phyloP scores from a whole-genome alignment of 2,888 invertebrate genomes.

The Chalcis sispes region DNA sequence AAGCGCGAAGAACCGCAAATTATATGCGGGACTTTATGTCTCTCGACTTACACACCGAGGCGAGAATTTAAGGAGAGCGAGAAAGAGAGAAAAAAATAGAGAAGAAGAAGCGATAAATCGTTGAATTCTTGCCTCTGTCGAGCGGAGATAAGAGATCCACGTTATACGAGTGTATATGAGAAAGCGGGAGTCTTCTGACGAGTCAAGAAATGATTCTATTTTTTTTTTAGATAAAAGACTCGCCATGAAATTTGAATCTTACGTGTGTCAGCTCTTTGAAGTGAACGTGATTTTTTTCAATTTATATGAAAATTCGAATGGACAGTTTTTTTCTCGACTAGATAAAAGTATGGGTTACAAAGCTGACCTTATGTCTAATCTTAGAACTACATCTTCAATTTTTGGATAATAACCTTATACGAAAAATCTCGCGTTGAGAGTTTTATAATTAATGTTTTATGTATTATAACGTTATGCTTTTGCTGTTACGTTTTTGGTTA shows the following conservation, averaged over 20 bases:
- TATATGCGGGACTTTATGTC: slow-evolving; percentile 46
- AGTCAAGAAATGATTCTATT: slow-evolving; percentile 3
- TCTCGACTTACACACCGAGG: background rate
- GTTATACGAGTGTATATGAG: background rate
- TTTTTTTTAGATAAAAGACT: background rate
- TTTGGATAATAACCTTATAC: too few relatives aligned
- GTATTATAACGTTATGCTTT: too few relatives aligned
- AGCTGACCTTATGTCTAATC: too few relatives aligned
- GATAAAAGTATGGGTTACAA: too few relatives aligned
- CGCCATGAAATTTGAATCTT: slow-evolving; percentile 10
- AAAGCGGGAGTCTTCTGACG: background rate
- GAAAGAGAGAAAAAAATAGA: background rate
- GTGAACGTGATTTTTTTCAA: background rate
- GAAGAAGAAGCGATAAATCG: slow-evolving; percentile 20
- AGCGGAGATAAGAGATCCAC: slow-evolving; percentile 17
- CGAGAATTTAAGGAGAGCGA: too few relatives aligned
- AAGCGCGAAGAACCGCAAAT: slow-evolving; percentile 45
- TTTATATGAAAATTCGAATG: slow-evolving; percentile 6
- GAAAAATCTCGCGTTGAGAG: too few relatives aligned
- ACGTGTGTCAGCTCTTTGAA: slow-evolving; percentile 6
- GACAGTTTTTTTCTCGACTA: slow-evolving; percentile 14
- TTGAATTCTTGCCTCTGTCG: background rate
- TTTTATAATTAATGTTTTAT: too few relatives aligned
- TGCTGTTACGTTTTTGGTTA: too few relatives aligned
- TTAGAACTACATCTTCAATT: too few relatives aligned